Evolutionary conservation across 2,888 invertebrate species (phyloP).

Genomic region (Enchytraeus crypticus): DNA sequence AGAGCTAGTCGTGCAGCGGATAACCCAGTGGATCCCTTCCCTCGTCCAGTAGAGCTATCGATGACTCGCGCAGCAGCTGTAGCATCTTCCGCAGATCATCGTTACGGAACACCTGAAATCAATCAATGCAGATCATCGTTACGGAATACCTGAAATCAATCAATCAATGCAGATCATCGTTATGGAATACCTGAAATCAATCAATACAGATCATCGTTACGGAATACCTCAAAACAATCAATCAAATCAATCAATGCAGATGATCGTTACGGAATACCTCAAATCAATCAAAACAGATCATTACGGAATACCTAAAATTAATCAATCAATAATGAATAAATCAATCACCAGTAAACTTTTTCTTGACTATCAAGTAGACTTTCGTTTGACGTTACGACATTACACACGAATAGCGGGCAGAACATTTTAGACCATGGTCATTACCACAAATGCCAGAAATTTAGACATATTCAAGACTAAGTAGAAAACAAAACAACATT

Average conservation of each 20-base stretch:
- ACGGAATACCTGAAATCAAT: slow-evolving; percentile 40
- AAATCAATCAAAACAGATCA: neutral
- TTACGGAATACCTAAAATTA: no score
- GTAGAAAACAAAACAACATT: no score
- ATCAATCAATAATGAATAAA: no score
- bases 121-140: slow-evolving; percentile 56
- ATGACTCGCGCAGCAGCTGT: slow-evolving; percentile 68
- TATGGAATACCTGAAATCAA: slow-evolving; percentile 38
- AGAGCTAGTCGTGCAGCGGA: no score
- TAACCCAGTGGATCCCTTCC: slow-evolving; percentile 74
- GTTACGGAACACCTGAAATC: slow-evolving; percentile 51
- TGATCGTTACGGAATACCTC: slow-evolving; percentile 53
- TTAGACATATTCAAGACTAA: no score
- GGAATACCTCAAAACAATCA: slow-evolving; percentile 32
- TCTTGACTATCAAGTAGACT: no score
- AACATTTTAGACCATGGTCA: no score
- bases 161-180: slow-evolving; percentile 56
- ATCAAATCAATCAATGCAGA: slow-evolving; percentile 51
- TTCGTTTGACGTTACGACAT: no score
- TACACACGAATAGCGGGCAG: no score
- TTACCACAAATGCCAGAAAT: no score
- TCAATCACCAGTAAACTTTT: no score
- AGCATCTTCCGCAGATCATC: slow-evolving; percentile 69
- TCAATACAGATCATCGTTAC: slow-evolving; percentile 57
- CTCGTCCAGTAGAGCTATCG: slow-evolving; percentile 64